Base-by-base conservation (phyloP, 2,888 invertebrate species). In the Dynastes grantii region DNA sequence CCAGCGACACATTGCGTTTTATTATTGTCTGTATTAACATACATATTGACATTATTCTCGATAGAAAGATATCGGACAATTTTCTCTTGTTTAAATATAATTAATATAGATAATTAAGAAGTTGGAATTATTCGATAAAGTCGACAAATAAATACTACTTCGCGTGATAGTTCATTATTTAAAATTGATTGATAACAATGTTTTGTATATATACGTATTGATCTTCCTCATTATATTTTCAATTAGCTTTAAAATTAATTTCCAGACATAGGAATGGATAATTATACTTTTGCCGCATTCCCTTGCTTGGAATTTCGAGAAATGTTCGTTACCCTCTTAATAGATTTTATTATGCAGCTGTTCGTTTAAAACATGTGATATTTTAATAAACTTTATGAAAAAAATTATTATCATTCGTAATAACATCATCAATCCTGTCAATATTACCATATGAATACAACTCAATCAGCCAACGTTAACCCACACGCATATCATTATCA, bases 41-140 rank as follows among this genome's bases (percentile, higher is more conserved):
- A 58, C 55, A 58, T 58, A 58, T 58, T 58, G 55, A 58, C 55
- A 58, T 58, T 3, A 13, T 71, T 32, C 16, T 37, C 16, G 32
- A 58, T 71, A 71, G 9, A 55, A 37, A 55, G 71, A 55, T 71
- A 71, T 40, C 55, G 32, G 55, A n/a, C 71, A 37, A 16, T 27
- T 71, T 71, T 16, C 37, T 55, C 37, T 55, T 71, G 71, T 71
- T 71, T 71, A 71, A 55, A 71, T 71, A 71, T 71, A 71, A 71
- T 71, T 71, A 71, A 71, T 58, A 58, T 3, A 71, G 71, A 71
- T 71, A 71, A 71, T 71, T 71, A 71, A 71, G 55, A 53, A 58
- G 53, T 55, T 49, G 5, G 29, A 37, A 58, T 71, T 32, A n/a
- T 55, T 32, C 32, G 71, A 71, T 71, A 55, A 32, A 55, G 58